phyloP scores from a whole-genome alignment of 92 coral and sea anemone species.

The Palythoa heliodiscus region DNA sequence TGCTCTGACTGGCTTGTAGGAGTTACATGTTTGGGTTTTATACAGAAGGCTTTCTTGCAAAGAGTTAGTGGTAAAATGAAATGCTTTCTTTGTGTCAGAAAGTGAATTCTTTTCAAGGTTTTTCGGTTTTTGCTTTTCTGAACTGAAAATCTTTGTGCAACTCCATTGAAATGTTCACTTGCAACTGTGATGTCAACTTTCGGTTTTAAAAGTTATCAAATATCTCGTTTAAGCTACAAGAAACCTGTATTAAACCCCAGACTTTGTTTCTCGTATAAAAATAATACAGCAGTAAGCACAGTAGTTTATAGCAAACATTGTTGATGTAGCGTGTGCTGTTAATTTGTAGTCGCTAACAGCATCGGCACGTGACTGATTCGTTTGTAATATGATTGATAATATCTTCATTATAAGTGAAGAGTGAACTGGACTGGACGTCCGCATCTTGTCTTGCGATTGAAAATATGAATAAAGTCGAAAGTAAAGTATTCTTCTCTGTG shows the following conservation, averaged over 20 bases:
- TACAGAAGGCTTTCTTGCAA: neutral
- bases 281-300: neutral
- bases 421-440: neutral
- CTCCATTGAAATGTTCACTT: neutral
- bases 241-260: slow-evolving; percentile 18
- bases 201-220: neutral
- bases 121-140: neutral
- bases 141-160: neutral
- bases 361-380: neutral
- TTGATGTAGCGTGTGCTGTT: neutral
- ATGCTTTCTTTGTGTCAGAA: neutral
- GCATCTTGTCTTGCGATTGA: neutral
- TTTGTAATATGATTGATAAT: neutral
- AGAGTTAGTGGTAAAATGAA: neutral
- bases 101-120: neutral
- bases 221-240: neutral
- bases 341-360: neutral
- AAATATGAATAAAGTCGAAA: neutral
- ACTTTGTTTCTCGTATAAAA: slow-evolving; percentile 36
- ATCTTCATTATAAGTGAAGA: neutral
- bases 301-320: neutral
- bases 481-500: neutral
- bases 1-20: neutral
- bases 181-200: neutral
- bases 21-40: slow-evolving; percentile 41